A percentile compares a stretch with the other conserved stretches of the same genome.
Conservation (phyloP, 2,888 invertebrate species). For the Anorthoa munda region DNA sequence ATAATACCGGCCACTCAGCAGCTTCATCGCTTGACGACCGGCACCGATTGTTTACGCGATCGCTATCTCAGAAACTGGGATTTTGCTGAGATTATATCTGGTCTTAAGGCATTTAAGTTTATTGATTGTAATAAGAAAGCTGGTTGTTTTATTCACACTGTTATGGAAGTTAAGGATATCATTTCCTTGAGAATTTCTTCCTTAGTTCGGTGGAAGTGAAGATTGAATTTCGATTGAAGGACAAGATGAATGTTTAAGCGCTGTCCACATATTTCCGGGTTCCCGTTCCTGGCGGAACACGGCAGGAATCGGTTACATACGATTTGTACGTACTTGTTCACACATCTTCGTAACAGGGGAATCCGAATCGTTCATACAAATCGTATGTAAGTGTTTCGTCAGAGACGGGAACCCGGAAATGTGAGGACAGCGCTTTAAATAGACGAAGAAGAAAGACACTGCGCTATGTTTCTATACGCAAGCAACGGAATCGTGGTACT, state of each 20-base stretch:
- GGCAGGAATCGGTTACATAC: too few relatives aligned
- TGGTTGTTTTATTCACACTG: conserved; percentile 49
- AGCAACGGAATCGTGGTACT: neutral
- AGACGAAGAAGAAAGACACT: neutral
- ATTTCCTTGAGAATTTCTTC: conserved; percentile 11
- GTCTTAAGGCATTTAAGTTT: conserved; percentile 56
- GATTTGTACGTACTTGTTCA: too few relatives aligned
- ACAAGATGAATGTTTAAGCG: neutral
- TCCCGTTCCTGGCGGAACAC: too few relatives aligned
- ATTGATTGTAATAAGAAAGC: conserved; percentile 59
- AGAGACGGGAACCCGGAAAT: too few relatives aligned
- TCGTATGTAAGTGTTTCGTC: too few relatives aligned
- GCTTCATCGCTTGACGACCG: conserved; percentile 59
- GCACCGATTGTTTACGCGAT: conserved; percentile 65
- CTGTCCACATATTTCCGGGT: too few relatives aligned
- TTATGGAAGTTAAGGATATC: conserved; percentile 1
- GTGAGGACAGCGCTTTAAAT: too few relatives aligned
- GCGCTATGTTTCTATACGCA: neutral
- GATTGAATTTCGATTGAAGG: neutral
- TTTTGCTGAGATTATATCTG: conserved; percentile 61
- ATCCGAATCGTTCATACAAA: too few relatives aligned
- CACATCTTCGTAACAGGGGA: too few relatives aligned
- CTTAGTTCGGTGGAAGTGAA: neutral
- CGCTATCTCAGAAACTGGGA: conserved; percentile 54
- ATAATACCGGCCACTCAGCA: conserved; percentile 60